Evolutionary conservation across 2,888 invertebrate species (phyloP), one percentile per base, ranked within the genome.

Genomic region (Cacoxenus indagator): DNA sequence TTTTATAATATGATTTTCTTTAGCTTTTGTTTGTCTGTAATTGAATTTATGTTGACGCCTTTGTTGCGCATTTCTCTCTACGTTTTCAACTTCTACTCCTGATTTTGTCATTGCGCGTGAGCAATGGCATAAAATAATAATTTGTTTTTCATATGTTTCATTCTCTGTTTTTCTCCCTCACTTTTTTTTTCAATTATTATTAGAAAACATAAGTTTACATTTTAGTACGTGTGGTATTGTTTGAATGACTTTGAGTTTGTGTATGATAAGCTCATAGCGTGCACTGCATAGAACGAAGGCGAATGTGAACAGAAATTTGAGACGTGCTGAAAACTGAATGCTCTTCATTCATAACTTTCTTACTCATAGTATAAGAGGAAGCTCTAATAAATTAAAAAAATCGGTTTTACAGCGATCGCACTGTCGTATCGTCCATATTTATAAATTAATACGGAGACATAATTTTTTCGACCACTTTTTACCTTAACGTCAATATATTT

Each of bases 11-110:
- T 45, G 19, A 62, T 45, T 62, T 67, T 45, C 51, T 67, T 59
- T 48, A 48, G 59, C 61, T 62, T 62, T 62, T 62, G 59, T 67
- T 29, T 55, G 24, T 48, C 29, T 67, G 37, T 67, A 67, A 67
- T 67, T 67, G 67, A 67, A 67, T 67, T 67, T 67, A 67, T 67
- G 62, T 48, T n/a, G 19, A 22, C 26, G 48, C 46, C 29, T 29
- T 48, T 43, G 57, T 57, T 31, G 37, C 17, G 59, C 19, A 27
- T 27, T 14, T 55, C 27, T 11, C 26, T 29, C 55, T 55, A 1
- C 8, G 6, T 55, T 29, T 24, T 19, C 8, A 11, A 24, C 4
- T 55, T 55, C 9, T 26, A 26, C 2, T 9, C n/a, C 43, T n/a
- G 45, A 24, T 54, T 29, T 24, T 64, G 55, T 68, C 59, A 9